Percentiles rank a stretch among this genome's conserved stretches.
These are phyloP conservation scores for Sclerodermus sp. DNA, from an alignment of 2,888 invertebrate species.

Conservation along the genomic window DNA sequence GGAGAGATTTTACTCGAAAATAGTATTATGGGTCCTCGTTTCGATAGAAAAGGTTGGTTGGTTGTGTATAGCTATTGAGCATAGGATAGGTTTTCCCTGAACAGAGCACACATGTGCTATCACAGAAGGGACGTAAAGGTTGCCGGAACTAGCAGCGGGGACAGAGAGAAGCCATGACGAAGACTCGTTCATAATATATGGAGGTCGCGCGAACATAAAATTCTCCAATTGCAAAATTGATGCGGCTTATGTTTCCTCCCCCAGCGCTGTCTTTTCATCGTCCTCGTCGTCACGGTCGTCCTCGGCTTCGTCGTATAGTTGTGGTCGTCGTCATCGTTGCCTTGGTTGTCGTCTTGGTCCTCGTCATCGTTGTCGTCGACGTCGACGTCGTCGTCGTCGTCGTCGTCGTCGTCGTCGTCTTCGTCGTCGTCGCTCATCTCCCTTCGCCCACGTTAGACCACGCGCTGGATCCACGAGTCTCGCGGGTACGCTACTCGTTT, in stretches of 20 bases:
- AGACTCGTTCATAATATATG: conserved; percentile 51
- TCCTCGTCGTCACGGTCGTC: background rate
- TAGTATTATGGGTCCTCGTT: too few relatives aligned
- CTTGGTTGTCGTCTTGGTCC: background rate
- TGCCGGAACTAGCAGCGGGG: conserved; percentile 12
- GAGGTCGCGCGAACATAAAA: conserved; percentile 53
- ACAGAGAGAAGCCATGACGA: conserved; percentile 15
- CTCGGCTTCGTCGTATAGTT: too few relatives aligned
- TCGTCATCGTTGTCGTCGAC: background rate
- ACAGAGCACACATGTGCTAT: too few relatives aligned
- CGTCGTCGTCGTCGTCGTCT: background rate
- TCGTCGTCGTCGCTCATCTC: background rate
- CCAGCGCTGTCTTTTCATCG: conserved; percentile 11
- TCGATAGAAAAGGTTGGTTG: too few relatives aligned
- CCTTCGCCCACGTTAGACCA: background rate
- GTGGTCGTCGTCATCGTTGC: background rate
- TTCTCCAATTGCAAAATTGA: conserved; percentile 59
- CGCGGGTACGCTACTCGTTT: conserved; percentile 55
- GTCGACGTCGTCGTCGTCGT: conserved; percentile 4
- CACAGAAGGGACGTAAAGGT: too few relatives aligned
- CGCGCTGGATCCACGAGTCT: conserved; percentile 34
- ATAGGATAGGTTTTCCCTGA: too few relatives aligned
- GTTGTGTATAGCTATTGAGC: too few relatives aligned
- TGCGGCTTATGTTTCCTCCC: conserved; percentile 51
- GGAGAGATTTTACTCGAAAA: too few relatives aligned